Evolutionary conservation across 2,113 vertebrate genomes (phyloP).

Genomic region (Halcyon malimbica): DNA sequence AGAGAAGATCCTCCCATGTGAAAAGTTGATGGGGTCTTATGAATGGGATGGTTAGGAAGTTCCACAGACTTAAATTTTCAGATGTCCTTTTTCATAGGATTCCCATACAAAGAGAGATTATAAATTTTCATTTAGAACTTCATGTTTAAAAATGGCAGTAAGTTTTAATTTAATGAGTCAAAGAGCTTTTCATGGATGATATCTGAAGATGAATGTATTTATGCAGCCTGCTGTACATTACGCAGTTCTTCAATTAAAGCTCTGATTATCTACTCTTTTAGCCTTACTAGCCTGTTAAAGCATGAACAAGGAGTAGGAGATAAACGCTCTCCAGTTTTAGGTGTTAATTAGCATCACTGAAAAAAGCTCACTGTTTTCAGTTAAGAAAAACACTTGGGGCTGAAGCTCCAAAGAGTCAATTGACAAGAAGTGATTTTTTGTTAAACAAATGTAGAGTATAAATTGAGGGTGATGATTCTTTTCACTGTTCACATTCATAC

Average conservation of each 20-base stretch:
- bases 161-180: background rate
- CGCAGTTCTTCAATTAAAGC: background rate
- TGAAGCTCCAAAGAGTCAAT: conserved; percentile 6
- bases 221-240: background rate
- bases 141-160: background rate
- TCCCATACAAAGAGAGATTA: background rate
- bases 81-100: background rate
- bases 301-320: background rate
- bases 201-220: background rate
- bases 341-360: background rate
- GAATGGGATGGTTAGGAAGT: background rate
- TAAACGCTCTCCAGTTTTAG: background rate
- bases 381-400: background rate
- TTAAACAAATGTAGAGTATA: background rate
- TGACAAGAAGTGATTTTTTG: background rate
- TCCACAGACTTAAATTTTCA: background rate
- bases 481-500: background rate
- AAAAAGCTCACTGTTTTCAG: background rate
- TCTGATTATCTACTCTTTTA: background rate
- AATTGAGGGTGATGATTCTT: background rate
- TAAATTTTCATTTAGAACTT: background rate
- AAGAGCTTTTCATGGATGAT: background rate
- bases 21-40: background rate
- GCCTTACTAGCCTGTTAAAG: background rate
- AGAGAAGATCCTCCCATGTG: background rate